A percentile compares a stretch with the other conserved stretches of the same genome.
Conservation (phyloP, 1,140 invertebrate species). For the Lordiphosa clarofinis region DNA sequence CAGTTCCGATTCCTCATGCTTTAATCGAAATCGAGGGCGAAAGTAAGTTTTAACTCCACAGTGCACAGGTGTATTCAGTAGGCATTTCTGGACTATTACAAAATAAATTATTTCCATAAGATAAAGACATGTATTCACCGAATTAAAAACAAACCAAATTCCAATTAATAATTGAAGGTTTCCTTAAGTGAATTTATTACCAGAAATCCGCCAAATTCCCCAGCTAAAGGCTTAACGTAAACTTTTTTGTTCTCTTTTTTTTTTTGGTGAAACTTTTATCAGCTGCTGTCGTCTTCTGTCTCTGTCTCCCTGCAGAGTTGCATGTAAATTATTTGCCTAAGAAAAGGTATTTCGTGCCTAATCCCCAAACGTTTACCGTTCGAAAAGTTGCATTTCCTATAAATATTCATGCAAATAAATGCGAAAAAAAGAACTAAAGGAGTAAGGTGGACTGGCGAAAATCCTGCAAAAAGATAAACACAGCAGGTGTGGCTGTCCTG, state of each 20-base stretch:
- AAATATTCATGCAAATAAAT: conserved; percentile 68
- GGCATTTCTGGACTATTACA: too few species aligned
- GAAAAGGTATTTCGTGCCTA: conserved; percentile 50
- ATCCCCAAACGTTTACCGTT: conserved; percentile 45
- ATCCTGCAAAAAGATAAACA: conserved; percentile 43
- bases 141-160: too few species aligned
- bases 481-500: conserved; percentile 24
- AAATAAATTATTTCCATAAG: too few species aligned
- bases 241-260: conserved; percentile 42
- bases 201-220: conserved; percentile 11
- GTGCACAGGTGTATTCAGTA: too few species aligned
- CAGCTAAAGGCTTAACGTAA: conserved; percentile 31
- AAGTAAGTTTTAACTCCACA: too few species aligned
- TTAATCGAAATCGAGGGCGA: too few species aligned
- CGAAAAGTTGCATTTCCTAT: conserved; percentile 52
- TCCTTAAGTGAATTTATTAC: conserved; percentile 31
- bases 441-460: conserved; percentile 6
- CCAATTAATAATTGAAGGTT: too few species aligned
- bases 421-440: conserved; percentile 7
- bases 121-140: too few species aligned
- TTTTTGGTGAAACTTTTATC: conserved; percentile 22
- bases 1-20: too few species aligned
- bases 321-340: conserved; percentile 49
- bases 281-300: conserved; percentile 35
- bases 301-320: conserved; percentile 16